Evolutionary conservation across 92 coral and sea anemone species (phyloP), one percentile per base, ranked within the genome.

Genomic region (Zoanthus gigantus): DNA sequence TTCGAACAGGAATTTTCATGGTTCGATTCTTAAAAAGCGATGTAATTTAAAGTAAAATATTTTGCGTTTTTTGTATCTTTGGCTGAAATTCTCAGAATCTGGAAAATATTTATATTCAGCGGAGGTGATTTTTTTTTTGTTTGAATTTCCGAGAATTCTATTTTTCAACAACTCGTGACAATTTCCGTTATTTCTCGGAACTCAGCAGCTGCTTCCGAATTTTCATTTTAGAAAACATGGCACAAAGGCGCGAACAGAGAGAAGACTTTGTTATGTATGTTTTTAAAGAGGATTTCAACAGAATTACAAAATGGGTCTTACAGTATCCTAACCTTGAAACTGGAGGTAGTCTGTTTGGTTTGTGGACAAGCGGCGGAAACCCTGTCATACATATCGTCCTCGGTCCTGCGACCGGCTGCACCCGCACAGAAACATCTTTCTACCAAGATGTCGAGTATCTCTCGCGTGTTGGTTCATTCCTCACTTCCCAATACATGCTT

Each of bases 401-500:
- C 34, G 98, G 98, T n/a, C 98, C 98, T 2, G 98, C 95, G n/a
- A 71, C 14, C 66, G 28, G 86, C 42, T 94, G 98, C 71, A 90
- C 71, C 6, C 92, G 94, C 1, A 92, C 95, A 1, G 81, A 79
- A n/a, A 65, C 73, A n/a, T 87, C 89, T 74, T 96, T 96, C 88
- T 88, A 87, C 87, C 98, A 96, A 87, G 96, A 96, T 71, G 67
- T 93, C 1, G 90, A 86, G 10, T 96, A 96, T 60, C 87, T 96
- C 60, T 83, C 83, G 72, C 88, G 90, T 29, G 94, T 94, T 74
- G 98, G 98, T 6, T 83, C 81, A 45, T 80, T 92, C 7, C 86
- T 96, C 60, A 93, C 97, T 0, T 54, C 88, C 0, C 77, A 71
- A 30, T 96, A 87, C 89, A 91, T 93, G 96, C 84, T 94, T 9